Base-by-base conservation (phyloP, 2,888 invertebrate genomes). In the Arctia plantaginis region DNA sequence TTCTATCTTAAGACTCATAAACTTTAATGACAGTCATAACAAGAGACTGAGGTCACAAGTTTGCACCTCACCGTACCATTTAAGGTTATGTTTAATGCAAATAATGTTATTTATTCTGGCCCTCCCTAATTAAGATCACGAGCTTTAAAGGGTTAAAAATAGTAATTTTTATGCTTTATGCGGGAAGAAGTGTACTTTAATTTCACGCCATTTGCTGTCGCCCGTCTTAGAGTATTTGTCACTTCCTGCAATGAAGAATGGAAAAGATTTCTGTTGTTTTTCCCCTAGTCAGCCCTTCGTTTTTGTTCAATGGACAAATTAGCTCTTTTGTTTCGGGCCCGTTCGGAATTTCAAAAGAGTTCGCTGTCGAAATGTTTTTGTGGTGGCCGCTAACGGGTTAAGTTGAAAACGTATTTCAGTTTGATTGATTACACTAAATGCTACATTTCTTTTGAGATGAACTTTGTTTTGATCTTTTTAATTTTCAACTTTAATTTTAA, bases 291-390 rank as follows among this genome's bases (percentile, higher is more conserved):
- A 86, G 77, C 78, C 78, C 71, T 78, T 69, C 71, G 78, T 85
- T 88, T 85, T 82, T 82, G 78, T 83, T 82, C 82, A 82, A 83
- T 84, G 87, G 87, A 91, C 90, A 90, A 91, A 92, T 91, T 90
- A 89, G 89, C 86, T 82, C 89, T 84, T 88, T 91, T 91, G 90
- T 91, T 88, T 87, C 74, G 77, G 75, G 65, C 64, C 72, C 69
- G 75, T 84, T 80, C 62, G 80, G 71, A 82, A 84, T 84, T 89
- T 86, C 82, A 87, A 91, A 90, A 86, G 88, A 84, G 84, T 88
- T 87, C 79, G 83, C 76, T 78, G 82, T 69, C 68, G 72, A 84
- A 84, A 80, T 79, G 82, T 79, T 84, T 85, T 82, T 85, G 84
- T 72, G 84, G 80, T 78, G 70, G 76, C 74, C 47, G 75, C 67